A percentile compares a stretch with the other conserved stretches of the same genome.
Evolutionary conservation across 2,888 invertebrate genomes (phyloP).

Genomic region (Leucophenga montana): DNA sequence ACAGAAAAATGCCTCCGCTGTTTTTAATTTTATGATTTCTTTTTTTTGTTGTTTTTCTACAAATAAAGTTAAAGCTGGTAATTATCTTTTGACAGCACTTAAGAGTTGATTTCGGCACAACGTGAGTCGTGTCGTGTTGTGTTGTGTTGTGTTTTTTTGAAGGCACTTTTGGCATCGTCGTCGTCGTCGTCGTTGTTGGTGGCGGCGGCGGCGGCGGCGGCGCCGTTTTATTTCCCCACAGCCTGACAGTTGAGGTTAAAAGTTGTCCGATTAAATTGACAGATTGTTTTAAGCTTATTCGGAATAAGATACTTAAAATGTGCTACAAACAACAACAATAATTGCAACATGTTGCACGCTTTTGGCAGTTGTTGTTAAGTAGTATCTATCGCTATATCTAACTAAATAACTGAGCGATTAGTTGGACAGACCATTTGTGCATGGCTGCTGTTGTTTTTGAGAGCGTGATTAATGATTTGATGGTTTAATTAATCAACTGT

Average conservation of each 20-base stretch:
- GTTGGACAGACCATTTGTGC: slow-evolving; percentile 20
- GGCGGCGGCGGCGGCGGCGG: too few species aligned
- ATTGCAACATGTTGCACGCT: slow-evolving; percentile 17
- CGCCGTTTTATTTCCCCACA: slow-evolving; percentile 49
- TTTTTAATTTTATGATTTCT: neutral
- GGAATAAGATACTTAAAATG: neutral
- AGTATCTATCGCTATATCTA: neutral
- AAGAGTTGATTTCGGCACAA: slow-evolving; percentile 40
- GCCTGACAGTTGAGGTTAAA: slow-evolving; percentile 66
- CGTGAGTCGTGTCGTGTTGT: neutral
- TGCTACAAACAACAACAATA: slow-evolving; percentile 21
- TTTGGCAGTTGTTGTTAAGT: slow-evolving; percentile 16
- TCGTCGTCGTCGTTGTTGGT: slow-evolving; percentile 44
- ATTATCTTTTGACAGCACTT: slow-evolving; percentile 65
- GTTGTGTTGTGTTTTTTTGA: neutral
- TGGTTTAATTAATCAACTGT: slow-evolving; percentile 30
- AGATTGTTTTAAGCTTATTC: slow-evolving; percentile 45
- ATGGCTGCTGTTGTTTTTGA: slow-evolving; percentile 14
- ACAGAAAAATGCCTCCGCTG: slow-evolving; percentile 16
- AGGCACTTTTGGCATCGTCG: slow-evolving; percentile 15
- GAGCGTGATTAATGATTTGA: slow-evolving; percentile 37
- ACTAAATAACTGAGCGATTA: slow-evolving; percentile 13
- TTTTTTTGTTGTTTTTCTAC: neutral
- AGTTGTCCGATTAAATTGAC: slow-evolving; percentile 66
- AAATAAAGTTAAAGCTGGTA: slow-evolving; percentile 52